Base-by-base conservation (phyloP, 2,888 invertebrate species). In the Fragum sueziense region DNA sequence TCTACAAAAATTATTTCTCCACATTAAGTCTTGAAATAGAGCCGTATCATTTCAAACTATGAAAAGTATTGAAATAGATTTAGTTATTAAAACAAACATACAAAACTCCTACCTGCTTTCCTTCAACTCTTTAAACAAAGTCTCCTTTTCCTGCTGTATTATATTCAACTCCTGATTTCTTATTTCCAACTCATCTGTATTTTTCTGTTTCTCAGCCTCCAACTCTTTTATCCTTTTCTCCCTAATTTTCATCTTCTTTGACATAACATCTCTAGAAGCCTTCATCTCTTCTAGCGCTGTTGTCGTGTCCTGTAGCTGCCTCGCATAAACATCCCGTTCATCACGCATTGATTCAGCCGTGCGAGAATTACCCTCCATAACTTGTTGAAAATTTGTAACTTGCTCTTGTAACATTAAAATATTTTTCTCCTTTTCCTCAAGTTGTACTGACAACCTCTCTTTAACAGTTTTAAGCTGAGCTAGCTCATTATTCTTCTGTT, bases 371-470 rank as follows among this genome's bases (percentile, higher is more conserved):
- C 85, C 81, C 74, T 91, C 91, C 72, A 90, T 85, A 68, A 90
- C 80, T 14, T 88, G 88, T 9, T 87, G 85, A 54, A 90, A 80
- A 57, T 87, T 88, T 61, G 84, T 85, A 9, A 88, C 85, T 78
- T 92, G 90, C 61, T 90, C 87, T 25, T 89, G 85, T 22, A 92
- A 76, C 14, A 90, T 82, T 20, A 78, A 68, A 31, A 91, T 78
- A 76, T 89, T 88, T 68, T 88, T 90, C 76, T 91, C 91, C 69
- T 90, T 90, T 74, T 92, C 92, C 72, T 91, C 91, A 25, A 91
- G 79, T 79, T 91, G 90, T 11, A 90, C 77, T 6, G 81, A 85
- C 31, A 92, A 62, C 61, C 88, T 88, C 37, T 91, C 91, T 41
- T 86, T 86, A 37, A 87, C 80, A 6, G 85, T 74, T 65, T 88